Evolutionary conservation across 2,113 vertebrate species (phyloP), one percentile per base, ranked within the genome.

Genomic region (Clarias macrocephalus): DNA sequence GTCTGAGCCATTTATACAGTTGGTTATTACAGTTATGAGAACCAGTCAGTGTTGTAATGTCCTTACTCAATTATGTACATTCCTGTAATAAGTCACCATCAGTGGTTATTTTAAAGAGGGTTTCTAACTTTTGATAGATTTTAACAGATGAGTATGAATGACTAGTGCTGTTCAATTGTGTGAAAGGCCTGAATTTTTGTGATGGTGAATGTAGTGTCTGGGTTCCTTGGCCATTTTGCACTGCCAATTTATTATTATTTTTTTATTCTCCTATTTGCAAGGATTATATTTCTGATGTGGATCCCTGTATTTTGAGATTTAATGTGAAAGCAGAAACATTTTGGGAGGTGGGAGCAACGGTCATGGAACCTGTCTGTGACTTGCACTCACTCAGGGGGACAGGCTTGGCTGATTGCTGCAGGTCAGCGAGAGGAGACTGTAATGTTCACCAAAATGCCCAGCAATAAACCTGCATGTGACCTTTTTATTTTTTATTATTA

Each of bases 381-480:
- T 52, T 70, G 3, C 65, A 66, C 65, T 63, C 85, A 77, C 60
- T 84, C 66, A 4, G 75, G 57, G 57, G 10, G 6, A 21, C 37
- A 33, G 59, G 10, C 72, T 56, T 83, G 79, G 52, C 82, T 85
- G 80, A 75, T 88, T 93, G 94, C 94, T 94, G 93, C 94, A 92
- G 94, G 93, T 92, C 93, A 76, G 93, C 91, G 37, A 86, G 85
- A 83, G 68, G 68, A 87, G 83, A 85, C 68, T 83, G 88, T 79
- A 7, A 16, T 72, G 85, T 72, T 62, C 85, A 57, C 83, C 52
- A 63, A 88, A 82, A 54, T 82, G n/a, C 84, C 85, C 63, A 48
- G 62, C 84, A 77, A 87, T 8, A 0, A 76, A 30, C 68, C 30
- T 66, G 57, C 80, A 33, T 56, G 13, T 56, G 52, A 63, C 19